A percentile compares a stretch with the other conserved stretches of the same genome.
Evolutionary conservation across 2,888 invertebrate species (phyloP).

Genomic region (Cheilosia pagana): DNA sequence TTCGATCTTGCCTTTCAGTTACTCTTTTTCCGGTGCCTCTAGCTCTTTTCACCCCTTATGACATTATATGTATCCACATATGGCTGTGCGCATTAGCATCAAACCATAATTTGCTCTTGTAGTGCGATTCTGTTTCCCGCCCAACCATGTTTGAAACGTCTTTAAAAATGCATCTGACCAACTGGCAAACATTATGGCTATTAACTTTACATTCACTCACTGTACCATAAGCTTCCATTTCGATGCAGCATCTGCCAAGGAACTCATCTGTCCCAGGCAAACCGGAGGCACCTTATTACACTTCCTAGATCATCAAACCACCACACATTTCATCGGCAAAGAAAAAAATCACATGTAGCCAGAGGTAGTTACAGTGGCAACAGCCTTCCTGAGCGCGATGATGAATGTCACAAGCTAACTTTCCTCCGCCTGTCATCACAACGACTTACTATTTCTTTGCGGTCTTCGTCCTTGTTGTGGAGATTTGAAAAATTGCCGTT

Average conservation of each 20-base stretch:
- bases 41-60: too few relatives aligned
- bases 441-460: slow-evolving; percentile 35
- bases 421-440: slow-evolving; percentile 61
- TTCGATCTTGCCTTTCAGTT: too few relatives aligned
- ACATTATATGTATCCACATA: too few relatives aligned
- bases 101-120: too few relatives aligned
- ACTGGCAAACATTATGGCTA: not conserved
- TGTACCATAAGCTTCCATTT: not conserved
- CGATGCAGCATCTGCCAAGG: slow-evolving; percentile 1
- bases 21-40: too few relatives aligned
- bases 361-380: slow-evolving; percentile 12
- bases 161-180: too few relatives aligned
- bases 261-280: slow-evolving; percentile 46
- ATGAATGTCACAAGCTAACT: slow-evolving; percentile 56
- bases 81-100: too few relatives aligned
- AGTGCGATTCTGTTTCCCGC: too few relatives aligned
- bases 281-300: slow-evolving; percentile 41
- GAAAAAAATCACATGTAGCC: slow-evolving; percentile 16
- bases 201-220: not conserved
- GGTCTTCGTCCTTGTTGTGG: slow-evolving; percentile 8
- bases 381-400: slow-evolving; percentile 56
- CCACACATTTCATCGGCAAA: slow-evolving; percentile 57
- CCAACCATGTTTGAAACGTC: too few relatives aligned
- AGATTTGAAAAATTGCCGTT: slow-evolving; percentile 54
- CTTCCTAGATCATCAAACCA: slow-evolving; percentile 62